These are phyloP conservation scores for Ciconia boyciana DNA, from an alignment of 2,113 vertebrate species.

Conservation along the genomic window DNA sequence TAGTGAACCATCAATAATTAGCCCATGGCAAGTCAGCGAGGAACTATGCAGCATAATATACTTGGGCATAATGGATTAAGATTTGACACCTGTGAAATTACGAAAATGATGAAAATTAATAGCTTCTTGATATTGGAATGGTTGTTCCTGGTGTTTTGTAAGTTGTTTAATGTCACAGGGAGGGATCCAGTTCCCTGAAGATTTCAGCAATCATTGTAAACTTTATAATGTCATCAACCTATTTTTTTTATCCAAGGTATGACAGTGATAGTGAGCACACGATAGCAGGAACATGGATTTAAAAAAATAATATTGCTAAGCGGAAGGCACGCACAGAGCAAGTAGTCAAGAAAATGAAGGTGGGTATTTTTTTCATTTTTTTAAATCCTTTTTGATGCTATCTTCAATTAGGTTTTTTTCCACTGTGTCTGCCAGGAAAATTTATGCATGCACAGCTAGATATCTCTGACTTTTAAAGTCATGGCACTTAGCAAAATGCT, in stretches of 20 bases:
- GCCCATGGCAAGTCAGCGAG: not conserved
- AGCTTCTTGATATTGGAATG: not conserved
- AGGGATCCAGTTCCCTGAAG: not conserved
- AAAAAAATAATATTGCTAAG: not conserved
- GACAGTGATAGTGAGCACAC: not conserved
- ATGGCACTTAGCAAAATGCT: conserved; percentile 31
- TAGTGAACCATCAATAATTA: conserved; percentile 37
- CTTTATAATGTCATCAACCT: not conserved
- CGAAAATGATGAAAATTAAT: conserved; percentile 34
- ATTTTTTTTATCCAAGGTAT: not conserved
- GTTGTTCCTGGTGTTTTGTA: conserved; percentile 1
- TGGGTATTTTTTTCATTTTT: not conserved
- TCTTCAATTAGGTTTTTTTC: conserved; percentile 31
- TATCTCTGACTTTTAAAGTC: conserved; percentile 37
- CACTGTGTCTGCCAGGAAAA: conserved; percentile 42
- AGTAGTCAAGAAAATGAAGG: not conserved
- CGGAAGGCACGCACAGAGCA: not conserved
- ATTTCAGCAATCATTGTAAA: not conserved
- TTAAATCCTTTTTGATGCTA: not conserved
- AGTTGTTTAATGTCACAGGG: conserved; percentile 17
- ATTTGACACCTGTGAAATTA: conserved; percentile 39
- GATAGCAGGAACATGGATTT: not conserved
- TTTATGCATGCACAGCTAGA: conserved; percentile 36
- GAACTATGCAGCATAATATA: not conserved
- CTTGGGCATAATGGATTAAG: conserved; percentile 25